Evolutionary conservation across 2,113 vertebrate genomes (phyloP).

Genomic region (Gadus chalcogrammus): DNA sequence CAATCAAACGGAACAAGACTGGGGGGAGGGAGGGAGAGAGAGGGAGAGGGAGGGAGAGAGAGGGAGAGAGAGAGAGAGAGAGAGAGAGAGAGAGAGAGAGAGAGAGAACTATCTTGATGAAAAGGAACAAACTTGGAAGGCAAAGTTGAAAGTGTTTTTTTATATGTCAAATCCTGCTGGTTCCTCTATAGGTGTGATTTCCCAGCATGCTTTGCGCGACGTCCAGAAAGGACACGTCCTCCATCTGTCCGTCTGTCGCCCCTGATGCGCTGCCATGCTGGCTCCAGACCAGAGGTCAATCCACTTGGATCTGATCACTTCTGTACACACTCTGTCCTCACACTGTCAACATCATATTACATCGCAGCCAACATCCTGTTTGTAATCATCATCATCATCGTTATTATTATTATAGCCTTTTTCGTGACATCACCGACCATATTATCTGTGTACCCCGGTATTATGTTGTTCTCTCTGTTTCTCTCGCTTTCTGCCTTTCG

Average conservation of each 20-base stretch:
- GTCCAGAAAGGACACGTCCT: constrained; percentile 52
- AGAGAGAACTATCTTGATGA: no score
- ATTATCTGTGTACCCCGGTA: not conserved
- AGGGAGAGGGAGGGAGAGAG: no score
- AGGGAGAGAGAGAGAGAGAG: no score
- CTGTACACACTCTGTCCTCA: not conserved
- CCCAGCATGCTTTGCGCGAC: constrained; percentile 18
- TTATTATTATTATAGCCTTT: constrained; percentile 3
- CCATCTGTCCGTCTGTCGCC: constrained; percentile 35
- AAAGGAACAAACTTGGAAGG: no score
- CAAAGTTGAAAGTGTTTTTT: no score
- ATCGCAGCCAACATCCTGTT: not conserved
- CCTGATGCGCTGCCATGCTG: constrained; percentile 25
- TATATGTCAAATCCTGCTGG: no score
- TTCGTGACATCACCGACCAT: not conserved
- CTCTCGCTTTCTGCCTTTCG: not conserved
- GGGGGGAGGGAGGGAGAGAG: not conserved
- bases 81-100: no score
- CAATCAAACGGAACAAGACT: constrained; percentile 42
- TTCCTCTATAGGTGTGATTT: not conserved
- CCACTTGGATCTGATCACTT: not conserved
- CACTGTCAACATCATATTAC: not conserved
- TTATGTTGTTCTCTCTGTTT: constrained; percentile 1
- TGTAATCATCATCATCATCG: constrained; percentile 2
- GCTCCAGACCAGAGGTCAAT: constrained; percentile 23